Percentiles rank a stretch among this genome's conserved stretches.
Conservation (phyloP, 2,113 vertebrate genomes). For the Nothocercus julius region DNA sequence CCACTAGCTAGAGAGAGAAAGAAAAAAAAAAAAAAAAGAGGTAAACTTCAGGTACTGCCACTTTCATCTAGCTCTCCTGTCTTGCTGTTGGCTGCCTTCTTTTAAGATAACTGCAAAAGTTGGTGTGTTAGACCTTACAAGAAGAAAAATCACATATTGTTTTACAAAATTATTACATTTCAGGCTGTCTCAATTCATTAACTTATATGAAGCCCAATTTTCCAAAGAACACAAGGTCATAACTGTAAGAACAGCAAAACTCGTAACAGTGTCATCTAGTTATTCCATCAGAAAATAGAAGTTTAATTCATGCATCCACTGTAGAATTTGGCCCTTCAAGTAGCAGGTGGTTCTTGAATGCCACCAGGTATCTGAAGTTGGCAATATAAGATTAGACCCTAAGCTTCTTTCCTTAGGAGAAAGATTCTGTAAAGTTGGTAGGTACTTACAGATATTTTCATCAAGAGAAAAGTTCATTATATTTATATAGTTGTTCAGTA, state of each 20-base stretch:
- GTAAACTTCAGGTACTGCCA: background rate
- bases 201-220: background rate
- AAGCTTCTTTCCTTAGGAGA: background rate
- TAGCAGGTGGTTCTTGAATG: background rate
- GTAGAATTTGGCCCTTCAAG: background rate
- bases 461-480: background rate
- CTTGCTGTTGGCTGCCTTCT: background rate
- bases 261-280: background rate
- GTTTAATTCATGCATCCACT: background rate
- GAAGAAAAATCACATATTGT: background rate
- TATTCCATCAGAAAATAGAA: background rate
- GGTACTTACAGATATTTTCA: background rate
- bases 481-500: background rate
- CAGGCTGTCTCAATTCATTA: background rate
- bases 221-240: background rate
- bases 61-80: background rate
- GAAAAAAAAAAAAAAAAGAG: background rate
- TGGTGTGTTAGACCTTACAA: background rate
- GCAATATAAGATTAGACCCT: background rate
- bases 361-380: background rate
- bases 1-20: background rate
- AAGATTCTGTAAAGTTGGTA: background rate
- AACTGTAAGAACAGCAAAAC: background rate
- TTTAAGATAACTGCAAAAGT: background rate
- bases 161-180: background rate